Base-by-base conservation (phyloP, 2,113 vertebrate genomes). In the human (Homo sapiens) region DNA sequence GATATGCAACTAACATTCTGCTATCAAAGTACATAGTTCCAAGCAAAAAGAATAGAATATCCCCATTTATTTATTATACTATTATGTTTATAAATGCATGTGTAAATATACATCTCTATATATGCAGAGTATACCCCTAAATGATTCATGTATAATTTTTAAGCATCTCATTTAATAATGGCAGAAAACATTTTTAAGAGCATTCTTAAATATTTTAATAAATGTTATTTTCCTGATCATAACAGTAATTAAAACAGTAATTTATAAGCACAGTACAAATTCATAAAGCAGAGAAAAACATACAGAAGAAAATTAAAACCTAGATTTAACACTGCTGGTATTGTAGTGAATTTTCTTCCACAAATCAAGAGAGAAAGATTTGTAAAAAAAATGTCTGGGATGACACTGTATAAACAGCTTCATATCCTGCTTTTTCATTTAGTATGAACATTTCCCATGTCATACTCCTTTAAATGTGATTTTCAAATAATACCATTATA, bases 281-380 rank as follows among this genome's bases (percentile, higher is more conserved):
- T 85, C 72, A 88, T 52, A 75, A 79, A 50, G n/a, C 27, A 85
- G 2, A 96, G 61, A 87, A 95, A 89, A 96, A 93, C 48, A 92
- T n/a, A 80, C 7, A 94, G 43, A 78, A 97, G 30, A 78, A 94
- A 91, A 95, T 96, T 70, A 96, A 97, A 96, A 93, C 13, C 48
- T 59, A 8, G 48, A 97, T 68, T 86, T 45, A 92, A 96, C n/a
- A 89, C 27, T 55, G 12, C 43, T 27, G 48, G n/a, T 16, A 85
- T 55, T 96, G 89, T 52, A 89, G 85, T 73, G 50, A 72, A 50
- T 76, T 84, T 72, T 84, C 70, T 73, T 92, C 30, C 85, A 93
- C 16, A 52, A 96, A 16, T 68, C 76, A 38, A 61, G 43, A 95
- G 50, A 75, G 43, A 95, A 64, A 83, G 30, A 89, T 43, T 89